Percentiles rank a stretch among this genome's conserved stretches.
These are phyloP conservation scores for Holacanthella duospinosa DNA, from an alignment of 2,888 invertebrate species.

Conservation along the genomic window DNA sequence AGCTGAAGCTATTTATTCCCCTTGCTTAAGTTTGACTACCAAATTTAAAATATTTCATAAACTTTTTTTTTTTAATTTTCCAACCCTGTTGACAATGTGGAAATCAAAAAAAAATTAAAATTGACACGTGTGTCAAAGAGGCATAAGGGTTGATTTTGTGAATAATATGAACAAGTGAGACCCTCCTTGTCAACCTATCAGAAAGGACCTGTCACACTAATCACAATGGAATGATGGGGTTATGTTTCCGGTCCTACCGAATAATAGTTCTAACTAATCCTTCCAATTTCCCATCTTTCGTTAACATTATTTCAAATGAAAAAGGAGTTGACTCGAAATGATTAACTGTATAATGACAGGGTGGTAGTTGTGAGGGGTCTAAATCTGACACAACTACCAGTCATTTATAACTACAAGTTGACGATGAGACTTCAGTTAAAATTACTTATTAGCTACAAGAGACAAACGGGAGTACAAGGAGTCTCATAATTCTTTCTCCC, in stretches of 20 bases:
- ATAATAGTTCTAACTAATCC: constrained; percentile 7
- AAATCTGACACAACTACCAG: neutral
- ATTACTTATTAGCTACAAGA: neutral
- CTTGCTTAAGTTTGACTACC: neutral
- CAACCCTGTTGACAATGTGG: constrained; percentile 17
- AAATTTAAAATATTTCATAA: neutral
- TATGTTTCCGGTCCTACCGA: constrained; percentile 17
- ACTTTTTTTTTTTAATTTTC: neutral
- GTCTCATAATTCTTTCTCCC: neutral
- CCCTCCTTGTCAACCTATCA: constrained; percentile 31
- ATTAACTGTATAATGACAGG: no score
- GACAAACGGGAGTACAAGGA: no score
- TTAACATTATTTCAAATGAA: neutral
- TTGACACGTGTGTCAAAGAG: constrained; percentile 28
- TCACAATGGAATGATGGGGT: constrained; percentile 22
- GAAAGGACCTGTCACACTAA: constrained; percentile 11
- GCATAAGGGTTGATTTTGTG: neutral
- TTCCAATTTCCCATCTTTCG: neutral
- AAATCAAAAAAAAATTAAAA: constrained; percentile 22
- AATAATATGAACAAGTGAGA: no score
- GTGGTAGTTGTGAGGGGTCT: no score
- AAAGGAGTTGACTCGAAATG: no score
- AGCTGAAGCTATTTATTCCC: neutral
- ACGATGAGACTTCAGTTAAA: neutral
- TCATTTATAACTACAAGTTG: no score